Conservation (phyloP, 2,113 vertebrate species). For the Plecotus auritus region DNA sequence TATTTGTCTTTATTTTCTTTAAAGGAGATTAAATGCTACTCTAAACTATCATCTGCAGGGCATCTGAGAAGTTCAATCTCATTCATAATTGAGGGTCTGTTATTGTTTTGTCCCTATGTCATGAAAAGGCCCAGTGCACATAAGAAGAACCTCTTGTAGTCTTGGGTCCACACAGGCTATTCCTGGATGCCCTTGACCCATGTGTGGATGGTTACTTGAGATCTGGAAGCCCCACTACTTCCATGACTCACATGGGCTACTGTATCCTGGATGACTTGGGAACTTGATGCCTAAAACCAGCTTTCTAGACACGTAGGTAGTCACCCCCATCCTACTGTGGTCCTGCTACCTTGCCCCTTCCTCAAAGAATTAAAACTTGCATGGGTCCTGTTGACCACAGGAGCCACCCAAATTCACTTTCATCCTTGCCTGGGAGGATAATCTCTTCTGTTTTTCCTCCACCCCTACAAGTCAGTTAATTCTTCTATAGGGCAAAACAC, state of each 20-base stretch:
- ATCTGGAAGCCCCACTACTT: not conserved
- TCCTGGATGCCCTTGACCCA: not conserved
- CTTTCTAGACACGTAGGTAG: not conserved
- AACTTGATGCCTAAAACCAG: not conserved
- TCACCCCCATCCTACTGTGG: rapidly evolving
- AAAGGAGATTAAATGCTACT: not conserved
- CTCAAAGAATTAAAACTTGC: rapidly evolving
- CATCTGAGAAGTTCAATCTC: not conserved
- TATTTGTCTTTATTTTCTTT: not conserved
- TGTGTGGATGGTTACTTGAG: not conserved
- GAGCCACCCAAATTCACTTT: not conserved
- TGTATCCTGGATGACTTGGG: not conserved
- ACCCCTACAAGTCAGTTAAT: not conserved
- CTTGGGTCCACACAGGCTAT: not conserved
- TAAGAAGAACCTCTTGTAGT: not conserved
- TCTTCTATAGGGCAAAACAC: not conserved
- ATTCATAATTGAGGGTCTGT: not conserved
- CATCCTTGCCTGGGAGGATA: not conserved
- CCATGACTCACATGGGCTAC: not conserved
- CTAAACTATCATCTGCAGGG: not conserved
- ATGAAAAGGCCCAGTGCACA: not conserved
- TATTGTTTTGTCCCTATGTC: not conserved
- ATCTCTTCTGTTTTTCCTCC: not conserved
- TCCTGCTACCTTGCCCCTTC: not conserved
- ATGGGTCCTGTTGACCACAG: not conserved